A percentile compares a stretch with the other conserved stretches of the same genome.
Evolutionary conservation across 2,797 vertebrate genomes (phyloP).

Genomic region (Falco berigora): DNA sequence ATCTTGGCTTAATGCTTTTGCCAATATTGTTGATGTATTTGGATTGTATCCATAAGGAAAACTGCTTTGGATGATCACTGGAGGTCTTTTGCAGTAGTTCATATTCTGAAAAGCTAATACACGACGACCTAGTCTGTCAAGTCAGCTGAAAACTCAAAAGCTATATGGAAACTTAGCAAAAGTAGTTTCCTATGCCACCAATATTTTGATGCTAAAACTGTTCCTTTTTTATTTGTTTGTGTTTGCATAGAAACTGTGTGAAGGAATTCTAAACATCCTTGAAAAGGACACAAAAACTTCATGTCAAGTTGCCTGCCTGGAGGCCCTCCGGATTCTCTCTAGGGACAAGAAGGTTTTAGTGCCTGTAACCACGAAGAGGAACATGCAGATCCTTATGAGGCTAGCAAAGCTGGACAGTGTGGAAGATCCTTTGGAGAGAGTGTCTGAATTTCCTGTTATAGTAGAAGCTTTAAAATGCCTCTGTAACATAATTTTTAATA

Average conservation of each 20-base stretch:
- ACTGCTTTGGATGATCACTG: not conserved
- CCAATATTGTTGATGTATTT: not conserved
- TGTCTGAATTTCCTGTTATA: slow-evolving; percentile 79
- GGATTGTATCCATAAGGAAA: not conserved
- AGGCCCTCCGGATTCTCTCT: slow-evolving; percentile 94
- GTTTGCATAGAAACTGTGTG: slow-evolving; percentile 84
- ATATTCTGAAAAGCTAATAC: not conserved
- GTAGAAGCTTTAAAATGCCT: slow-evolving; percentile 98
- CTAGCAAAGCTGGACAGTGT: slow-evolving; percentile 79
- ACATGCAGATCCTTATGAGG: slow-evolving; percentile 85
- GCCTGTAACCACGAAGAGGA: slow-evolving; percentile 88
- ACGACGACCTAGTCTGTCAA: not conserved
- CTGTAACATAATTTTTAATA: slow-evolving; percentile 96
- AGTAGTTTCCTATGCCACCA: not conserved
- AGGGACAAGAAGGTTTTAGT: slow-evolving; percentile 91
- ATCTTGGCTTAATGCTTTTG: not conserved
- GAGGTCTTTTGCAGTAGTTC: not conserved
- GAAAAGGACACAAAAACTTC: slow-evolving; percentile 78
- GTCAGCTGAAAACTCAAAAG: not conserved
- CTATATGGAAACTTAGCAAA: not conserved
- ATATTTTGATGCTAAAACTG: not conserved
- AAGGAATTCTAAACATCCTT: slow-evolving; percentile 83
- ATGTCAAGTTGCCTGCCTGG: slow-evolving; percentile 88
- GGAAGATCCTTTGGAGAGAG: slow-evolving; percentile 74
- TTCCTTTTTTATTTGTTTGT: slow-evolving; percentile 6